These are phyloP conservation scores for Drosophila melanica DNA, from an alignment of 1,140 invertebrate species.

Conservation along the genomic window DNA sequence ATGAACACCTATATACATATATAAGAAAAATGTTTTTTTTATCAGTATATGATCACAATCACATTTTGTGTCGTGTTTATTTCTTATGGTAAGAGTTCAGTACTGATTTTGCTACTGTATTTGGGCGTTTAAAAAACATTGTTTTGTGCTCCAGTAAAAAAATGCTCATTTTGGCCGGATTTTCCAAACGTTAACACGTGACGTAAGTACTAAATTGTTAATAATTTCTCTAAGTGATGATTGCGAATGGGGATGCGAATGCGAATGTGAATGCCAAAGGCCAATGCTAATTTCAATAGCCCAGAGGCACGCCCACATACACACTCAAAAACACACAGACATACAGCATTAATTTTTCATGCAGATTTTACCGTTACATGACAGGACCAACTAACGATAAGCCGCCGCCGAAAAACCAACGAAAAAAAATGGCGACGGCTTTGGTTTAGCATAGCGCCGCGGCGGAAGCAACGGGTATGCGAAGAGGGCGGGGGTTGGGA, in stretches of 20 bases:
- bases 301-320: constrained; percentile 3
- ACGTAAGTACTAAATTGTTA: too few species aligned
- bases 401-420: constrained; percentile 20
- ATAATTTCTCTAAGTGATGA: not conserved
- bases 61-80: too few species aligned
- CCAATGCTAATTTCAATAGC: constrained; percentile 48
- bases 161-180: too few species aligned
- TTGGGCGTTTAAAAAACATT: too few species aligned
- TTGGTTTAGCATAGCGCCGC: constrained; percentile 10
- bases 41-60: too few species aligned
- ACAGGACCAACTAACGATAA: constrained; percentile 51
- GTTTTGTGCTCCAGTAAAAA: too few species aligned
- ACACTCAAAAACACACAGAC: constrained; percentile 1
- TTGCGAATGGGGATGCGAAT: not conserved
- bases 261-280: constrained; percentile 20
- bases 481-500: not conserved
- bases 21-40: too few species aligned
- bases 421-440: constrained; percentile 55
- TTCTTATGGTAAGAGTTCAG: too few species aligned
- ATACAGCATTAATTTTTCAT: constrained; percentile 53
- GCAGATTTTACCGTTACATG: constrained; percentile 59
- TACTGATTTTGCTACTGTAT: too few species aligned
- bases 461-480: not conserved
- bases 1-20: too few species aligned
- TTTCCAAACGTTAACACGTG: too few species aligned